Evolutionary conservation across 1,140 invertebrate species (phyloP).

Genomic region (Zeugodacus cucurbitae): DNA sequence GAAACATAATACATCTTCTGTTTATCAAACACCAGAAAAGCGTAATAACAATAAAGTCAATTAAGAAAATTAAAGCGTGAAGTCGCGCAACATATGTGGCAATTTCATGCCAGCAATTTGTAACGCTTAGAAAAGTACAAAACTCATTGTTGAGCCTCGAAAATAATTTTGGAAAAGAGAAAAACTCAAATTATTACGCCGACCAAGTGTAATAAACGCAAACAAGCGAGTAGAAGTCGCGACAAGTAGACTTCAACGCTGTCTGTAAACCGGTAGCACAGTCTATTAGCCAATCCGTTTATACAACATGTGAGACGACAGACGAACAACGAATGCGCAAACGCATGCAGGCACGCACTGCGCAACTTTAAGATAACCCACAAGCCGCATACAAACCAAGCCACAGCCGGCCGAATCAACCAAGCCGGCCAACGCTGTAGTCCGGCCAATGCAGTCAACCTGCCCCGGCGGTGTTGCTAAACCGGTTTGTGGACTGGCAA

Average conservation of each 20-base stretch:
- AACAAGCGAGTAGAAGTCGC: neutral
- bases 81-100: neutral
- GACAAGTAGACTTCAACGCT: neutral
- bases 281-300: neutral
- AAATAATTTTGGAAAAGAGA: neutral
- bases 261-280: neutral
- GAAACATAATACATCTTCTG: too few relatives aligned
- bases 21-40: too few relatives aligned
- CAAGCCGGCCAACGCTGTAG: neutral
- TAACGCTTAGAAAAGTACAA: neutral
- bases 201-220: too few relatives aligned
- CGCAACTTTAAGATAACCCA: neutral
- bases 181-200: neutral
- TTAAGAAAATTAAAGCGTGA: neutral
- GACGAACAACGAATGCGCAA: neutral
- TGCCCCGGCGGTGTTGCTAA: neutral
- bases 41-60: neutral
- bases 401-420: neutral
- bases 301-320: neutral
- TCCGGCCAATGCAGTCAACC: neutral
- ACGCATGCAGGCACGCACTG: conserved; percentile 9
- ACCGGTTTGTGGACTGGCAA: neutral
- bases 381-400: neutral
- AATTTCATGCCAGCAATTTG: neutral
- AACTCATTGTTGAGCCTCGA: neutral